Evolutionary conservation across 53 echinoderm and acorn worm genomes (phyloP), one percentile per base, ranked within the genome.

Genomic region (Henricia sp.): DNA sequence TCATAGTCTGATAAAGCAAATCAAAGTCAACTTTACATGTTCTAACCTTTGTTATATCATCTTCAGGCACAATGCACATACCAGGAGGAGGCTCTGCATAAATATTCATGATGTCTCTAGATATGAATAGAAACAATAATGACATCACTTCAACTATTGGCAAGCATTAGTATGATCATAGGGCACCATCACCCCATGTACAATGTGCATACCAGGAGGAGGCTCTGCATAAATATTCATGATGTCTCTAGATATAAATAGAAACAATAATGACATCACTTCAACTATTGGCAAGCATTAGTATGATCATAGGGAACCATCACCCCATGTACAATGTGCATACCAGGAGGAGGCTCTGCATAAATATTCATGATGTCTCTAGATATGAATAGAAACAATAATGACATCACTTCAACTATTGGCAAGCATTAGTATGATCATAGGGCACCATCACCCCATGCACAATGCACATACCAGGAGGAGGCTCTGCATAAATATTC

Each of bases 351-450:
- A 67, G 96, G 96, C 38, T 96, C 96, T 38, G 86, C 69, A 48
- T 91, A 96, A 54, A 96, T 96, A 50, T 93, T 96, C 91, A 96
- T 96, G 84, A 96, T 93, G 80, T 96, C 96, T 71, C 96, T 96
- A 72, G 4, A 90, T 37, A 29, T 32, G 3, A 14, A 80, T 48
- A 33, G 83, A 63, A 78, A 71, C 16, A 68, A 52, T 17, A 32
- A n/a, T n/a, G n/a, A n/a, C n/a, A n/a, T n/a, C n/a, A n/a, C n/a
- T n/a, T n/a, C n/a, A n/a, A n/a, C n/a, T n/a, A n/a, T n/a, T n/a
- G n/a, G n/a, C n/a, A n/a, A n/a, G n/a, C n/a, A n/a, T n/a, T n/a
- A n/a, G n/a, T n/a, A n/a, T n/a, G n/a, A n/a, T n/a, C n/a, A n/a
- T n/a, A n/a, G n/a, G n/a, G n/a, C n/a, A n/a, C n/a, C n/a, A n/a